Base-by-base conservation (phyloP, 2,113 vertebrate species). In the Ciconia maguari region DNA sequence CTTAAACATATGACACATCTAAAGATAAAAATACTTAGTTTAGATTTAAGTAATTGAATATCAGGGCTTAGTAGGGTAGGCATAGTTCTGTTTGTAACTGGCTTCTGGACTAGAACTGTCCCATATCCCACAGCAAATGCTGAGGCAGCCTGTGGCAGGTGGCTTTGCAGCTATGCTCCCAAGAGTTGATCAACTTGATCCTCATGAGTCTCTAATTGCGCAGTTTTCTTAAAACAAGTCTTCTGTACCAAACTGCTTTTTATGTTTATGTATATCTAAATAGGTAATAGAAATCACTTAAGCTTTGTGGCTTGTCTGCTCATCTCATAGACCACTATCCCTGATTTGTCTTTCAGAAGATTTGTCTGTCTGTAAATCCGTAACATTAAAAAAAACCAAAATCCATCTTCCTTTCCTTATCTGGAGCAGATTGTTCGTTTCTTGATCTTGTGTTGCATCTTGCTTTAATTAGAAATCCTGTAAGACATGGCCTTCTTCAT, bases 371-470 rank as follows among this genome's bases (percentile, higher is more conserved):
- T 92, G 90, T 76, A 90, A 81, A 90, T 87, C 65, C 11, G 2
- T 70, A 85, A 71, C 42, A 75, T 62, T 44, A 13, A 38, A 51
- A 83, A 49, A 83, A 52, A 82, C 78, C 58, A 85, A 92, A 90
- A 93, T 94, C 78, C 85, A 84, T 82, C 72, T 87, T 84, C 55
- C 27, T 87, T 93, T 91, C 48, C 72, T 91, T 87, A 62, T 82
- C 82, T 93, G 87, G 65, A 84, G 87, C 88, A 92, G 85, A 85
- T 88, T 91, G 36, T 92, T 86, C 88, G 49, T 90, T 88, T 74
- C 93, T 57, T 93, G 75, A 72, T 48, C 92, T 83, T 10, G 18
- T 85, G 66, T 52, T 79, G 42, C 74, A 34, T 85, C 44, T 87
- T 62, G 5, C 42, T 82, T 76, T 52, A 66, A 65, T 76, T 48